Percentiles rank a stretch among this genome's conserved stretches.
These are phyloP conservation scores for Steinernema feltiae DNA, from an alignment of 1,140 invertebrate genomes.

Conservation along the genomic window DNA sequence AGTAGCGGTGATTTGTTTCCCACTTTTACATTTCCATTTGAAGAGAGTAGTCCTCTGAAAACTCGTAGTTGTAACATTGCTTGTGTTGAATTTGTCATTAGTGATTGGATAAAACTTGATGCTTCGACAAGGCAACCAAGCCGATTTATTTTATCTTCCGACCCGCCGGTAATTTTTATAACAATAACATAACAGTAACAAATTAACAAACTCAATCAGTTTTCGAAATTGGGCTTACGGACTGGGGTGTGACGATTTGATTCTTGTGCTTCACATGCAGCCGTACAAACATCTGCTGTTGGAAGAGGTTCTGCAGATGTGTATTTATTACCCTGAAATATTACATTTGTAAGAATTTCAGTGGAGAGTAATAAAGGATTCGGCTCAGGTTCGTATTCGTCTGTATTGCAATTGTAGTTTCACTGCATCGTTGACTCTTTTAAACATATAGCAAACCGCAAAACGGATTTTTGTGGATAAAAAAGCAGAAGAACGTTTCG, in stretches of 20 bases:
- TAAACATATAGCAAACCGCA: too few relatives aligned
- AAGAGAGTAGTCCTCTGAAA: not conserved
- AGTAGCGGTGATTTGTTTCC: not conserved
- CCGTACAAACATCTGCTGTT: constrained; percentile 26
- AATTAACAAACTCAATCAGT: not conserved
- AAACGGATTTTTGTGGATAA: too few relatives aligned
- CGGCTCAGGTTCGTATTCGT: too few relatives aligned
- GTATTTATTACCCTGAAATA: constrained; percentile 26
- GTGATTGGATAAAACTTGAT: too few relatives aligned
- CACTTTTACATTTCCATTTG: not conserved
- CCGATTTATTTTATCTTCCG: too few relatives aligned
- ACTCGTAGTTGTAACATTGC: not conserved
- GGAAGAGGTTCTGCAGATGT: constrained; percentile 32
- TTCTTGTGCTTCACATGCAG: constrained; percentile 27
- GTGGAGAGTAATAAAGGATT: too few relatives aligned
- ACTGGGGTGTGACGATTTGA: not conserved
- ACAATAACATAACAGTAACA: not conserved
- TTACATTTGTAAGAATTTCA: too few relatives aligned
- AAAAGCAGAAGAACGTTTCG: not conserved
- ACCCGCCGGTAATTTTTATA: too few relatives aligned
- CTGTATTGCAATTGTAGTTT: too few relatives aligned
- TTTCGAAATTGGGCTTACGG: not conserved
- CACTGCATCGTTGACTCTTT: too few relatives aligned
- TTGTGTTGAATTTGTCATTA: too few relatives aligned
- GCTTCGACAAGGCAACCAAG: too few relatives aligned